Percentiles rank a stretch among this genome's conserved stretches.
These are phyloP conservation scores for Ditylenchus weischeri DNA, from an alignment of 2,888 invertebrate genomes.

Conservation along the genomic window DNA sequence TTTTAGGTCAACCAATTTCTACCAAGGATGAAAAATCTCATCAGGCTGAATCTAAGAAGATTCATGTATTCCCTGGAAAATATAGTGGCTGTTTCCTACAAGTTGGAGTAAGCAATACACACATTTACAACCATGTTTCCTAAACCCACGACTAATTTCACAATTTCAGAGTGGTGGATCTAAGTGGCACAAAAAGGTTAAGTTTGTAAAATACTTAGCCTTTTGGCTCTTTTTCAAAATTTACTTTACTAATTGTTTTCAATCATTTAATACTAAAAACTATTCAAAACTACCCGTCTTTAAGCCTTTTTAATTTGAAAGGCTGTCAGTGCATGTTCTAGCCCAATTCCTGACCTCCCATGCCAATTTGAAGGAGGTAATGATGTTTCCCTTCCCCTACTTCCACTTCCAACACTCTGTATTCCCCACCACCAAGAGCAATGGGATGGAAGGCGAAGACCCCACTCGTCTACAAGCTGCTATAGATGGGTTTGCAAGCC, in stretches of 20 bases:
- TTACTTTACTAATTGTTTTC: no score
- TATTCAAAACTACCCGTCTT: no score
- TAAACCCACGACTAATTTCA: not conserved
- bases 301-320: no score
- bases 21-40: conserved; percentile 12
- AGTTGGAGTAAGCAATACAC: conserved; percentile 16
- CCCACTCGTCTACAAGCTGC: not conserved
- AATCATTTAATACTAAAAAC: no score
- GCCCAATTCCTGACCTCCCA: conserved; percentile 15
- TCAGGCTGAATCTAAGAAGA: conserved; percentile 19
- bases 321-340: conserved; percentile 14
- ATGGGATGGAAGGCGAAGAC: conserved; percentile 1
- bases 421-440: not conserved
- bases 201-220: no score
- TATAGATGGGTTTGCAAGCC: conserved; percentile 10
- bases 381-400: conserved; percentile 21
- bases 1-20: conserved; percentile 10
- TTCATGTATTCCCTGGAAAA: conserved; percentile 16
- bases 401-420: conserved; percentile 6
- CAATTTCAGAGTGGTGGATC: conserved; percentile 13
- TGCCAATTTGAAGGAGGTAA: conserved; percentile 11
- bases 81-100: conserved; percentile 8
- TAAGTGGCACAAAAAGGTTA: conserved; percentile 17
- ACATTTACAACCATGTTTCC: not conserved
- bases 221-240: no score